A percentile compares a stretch with the other conserved stretches of the same genome.
These are phyloP conservation scores for Eubucco bourcierii DNA, from an alignment of 2,113 vertebrate species.

Conservation along the genomic window DNA sequence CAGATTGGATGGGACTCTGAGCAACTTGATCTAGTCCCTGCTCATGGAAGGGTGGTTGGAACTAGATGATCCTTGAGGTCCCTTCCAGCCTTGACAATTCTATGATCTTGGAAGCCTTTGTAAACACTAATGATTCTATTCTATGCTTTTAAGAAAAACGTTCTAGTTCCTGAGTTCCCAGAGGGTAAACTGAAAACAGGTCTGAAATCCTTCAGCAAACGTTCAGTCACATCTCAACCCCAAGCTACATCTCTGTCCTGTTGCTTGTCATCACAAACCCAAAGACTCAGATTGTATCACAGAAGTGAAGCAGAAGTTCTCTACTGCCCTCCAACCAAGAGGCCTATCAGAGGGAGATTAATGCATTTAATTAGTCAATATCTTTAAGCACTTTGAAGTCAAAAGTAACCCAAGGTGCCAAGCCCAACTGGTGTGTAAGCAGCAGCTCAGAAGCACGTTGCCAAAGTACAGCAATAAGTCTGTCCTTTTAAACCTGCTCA, in stretches of 20 bases:
- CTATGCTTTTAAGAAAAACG: neutral
- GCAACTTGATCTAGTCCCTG: no score
- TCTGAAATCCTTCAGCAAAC: neutral
- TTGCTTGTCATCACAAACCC: neutral
- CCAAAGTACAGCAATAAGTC: conserved; percentile 40
- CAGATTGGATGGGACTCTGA: no score
- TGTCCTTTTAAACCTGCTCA: conserved; percentile 65
- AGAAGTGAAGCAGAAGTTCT: neutral
- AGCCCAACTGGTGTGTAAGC: neutral
- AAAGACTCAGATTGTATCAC: neutral
- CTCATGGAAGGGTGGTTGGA: no score
- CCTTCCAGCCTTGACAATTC: no score
- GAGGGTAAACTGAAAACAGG: neutral
- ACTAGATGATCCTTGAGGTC: no score
- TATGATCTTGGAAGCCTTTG: no score
- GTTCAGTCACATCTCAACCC: neutral
- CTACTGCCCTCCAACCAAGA: neutral
- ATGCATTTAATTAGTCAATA: neutral
- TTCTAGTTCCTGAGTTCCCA: neutral
- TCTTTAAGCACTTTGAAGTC: neutral
- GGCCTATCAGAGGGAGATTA: neutral
- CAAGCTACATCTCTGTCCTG: neutral
- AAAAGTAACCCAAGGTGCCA: neutral
- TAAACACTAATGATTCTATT: no score
- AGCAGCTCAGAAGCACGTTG: conserved; percentile 43